These are phyloP conservation scores for Cephus pygmeus DNA, from an alignment of 2,888 invertebrate genomes.

Conservation along the genomic window DNA sequence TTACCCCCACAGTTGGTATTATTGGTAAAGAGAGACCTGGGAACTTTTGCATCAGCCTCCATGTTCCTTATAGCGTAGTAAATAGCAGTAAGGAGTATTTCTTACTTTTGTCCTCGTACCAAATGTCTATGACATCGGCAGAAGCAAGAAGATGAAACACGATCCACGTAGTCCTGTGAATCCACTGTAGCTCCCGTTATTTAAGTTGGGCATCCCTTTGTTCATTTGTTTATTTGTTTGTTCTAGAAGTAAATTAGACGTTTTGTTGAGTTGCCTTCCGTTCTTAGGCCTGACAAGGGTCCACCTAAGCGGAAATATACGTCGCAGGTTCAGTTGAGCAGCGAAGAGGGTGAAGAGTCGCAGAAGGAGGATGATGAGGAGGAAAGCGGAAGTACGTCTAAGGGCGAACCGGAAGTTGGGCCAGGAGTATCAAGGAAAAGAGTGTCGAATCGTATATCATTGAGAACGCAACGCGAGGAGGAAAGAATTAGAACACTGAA, in stretches of 20 bases:
- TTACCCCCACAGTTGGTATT: not conserved
- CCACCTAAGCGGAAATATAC: slow-evolving; percentile 35
- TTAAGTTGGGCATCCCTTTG: not conserved
- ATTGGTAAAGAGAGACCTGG: not conserved
- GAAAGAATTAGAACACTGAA: slow-evolving; percentile 28
- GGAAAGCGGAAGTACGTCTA: slow-evolving; percentile 19
- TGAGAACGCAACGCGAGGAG: slow-evolving; percentile 32
- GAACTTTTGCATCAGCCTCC: not conserved
- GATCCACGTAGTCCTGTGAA: not conserved
- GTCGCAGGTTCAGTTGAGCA: slow-evolving; percentile 55
- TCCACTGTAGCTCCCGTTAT: not conserved
- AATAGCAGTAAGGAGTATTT: not conserved
- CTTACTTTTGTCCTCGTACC: not conserved
- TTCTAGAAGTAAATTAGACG: slow-evolving; percentile 4
- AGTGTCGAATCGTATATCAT: slow-evolving; percentile 35
- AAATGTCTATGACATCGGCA: slow-evolving; percentile 32
- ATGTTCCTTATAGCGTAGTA: not conserved
- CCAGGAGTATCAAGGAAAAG: slow-evolving; percentile 29
- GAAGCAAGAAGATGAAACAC: slow-evolving; percentile 28
- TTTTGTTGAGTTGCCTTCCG: slow-evolving; percentile 5
- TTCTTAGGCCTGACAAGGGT: slow-evolving; percentile 13
- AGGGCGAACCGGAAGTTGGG: slow-evolving; percentile 5
- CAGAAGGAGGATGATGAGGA: slow-evolving; percentile 47
- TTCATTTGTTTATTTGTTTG: slow-evolving; percentile 4
- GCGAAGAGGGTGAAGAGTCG: slow-evolving; percentile 57